These are phyloP conservation scores for Urocyon cinereoargenteus DNA, from an alignment of 2,797 vertebrate genomes.

Conservation along the genomic window DNA sequence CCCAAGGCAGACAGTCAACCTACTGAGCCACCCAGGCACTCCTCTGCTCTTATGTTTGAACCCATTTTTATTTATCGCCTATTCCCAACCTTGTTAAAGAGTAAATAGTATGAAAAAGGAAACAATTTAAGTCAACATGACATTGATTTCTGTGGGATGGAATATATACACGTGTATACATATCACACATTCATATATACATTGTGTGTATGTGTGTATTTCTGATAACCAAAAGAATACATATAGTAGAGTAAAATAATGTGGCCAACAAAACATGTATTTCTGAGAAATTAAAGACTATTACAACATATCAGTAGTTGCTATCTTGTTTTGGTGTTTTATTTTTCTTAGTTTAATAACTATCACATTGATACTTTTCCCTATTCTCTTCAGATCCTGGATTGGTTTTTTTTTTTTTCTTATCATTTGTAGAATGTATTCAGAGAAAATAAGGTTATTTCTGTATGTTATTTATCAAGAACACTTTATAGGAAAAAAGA, in stretches of 20 bases:
- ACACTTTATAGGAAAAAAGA: not conserved
- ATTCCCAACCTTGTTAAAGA: constrained; percentile 10
- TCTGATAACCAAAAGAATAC: constrained; percentile 4
- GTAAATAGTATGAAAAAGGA: constrained; percentile 15
- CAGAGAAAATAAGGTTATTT: constrained; percentile 53
- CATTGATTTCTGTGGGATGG: not conserved
- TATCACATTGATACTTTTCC: not conserved
- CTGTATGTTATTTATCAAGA: constrained; percentile 53
- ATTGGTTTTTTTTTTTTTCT: constrained; percentile 8
- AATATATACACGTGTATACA: not conserved
- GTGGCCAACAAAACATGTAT: not conserved
- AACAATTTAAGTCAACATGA: not conserved
- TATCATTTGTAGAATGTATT: constrained; percentile 5
- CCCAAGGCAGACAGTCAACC: no score
- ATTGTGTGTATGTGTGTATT: not conserved
- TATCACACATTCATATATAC: not conserved
- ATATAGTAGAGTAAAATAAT: constrained; percentile 17
- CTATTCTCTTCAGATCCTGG: not conserved
- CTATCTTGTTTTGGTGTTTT: not conserved
- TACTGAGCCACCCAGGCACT: no score
- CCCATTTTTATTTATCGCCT: not conserved
- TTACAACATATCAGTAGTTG: not conserved
- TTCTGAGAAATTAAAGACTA: not conserved
- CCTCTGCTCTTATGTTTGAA: not conserved
- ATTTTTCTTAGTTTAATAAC: not conserved